phyloP scores from a whole-genome alignment of 1,140 invertebrate species.

The Sesamia nonagrioides region DNA sequence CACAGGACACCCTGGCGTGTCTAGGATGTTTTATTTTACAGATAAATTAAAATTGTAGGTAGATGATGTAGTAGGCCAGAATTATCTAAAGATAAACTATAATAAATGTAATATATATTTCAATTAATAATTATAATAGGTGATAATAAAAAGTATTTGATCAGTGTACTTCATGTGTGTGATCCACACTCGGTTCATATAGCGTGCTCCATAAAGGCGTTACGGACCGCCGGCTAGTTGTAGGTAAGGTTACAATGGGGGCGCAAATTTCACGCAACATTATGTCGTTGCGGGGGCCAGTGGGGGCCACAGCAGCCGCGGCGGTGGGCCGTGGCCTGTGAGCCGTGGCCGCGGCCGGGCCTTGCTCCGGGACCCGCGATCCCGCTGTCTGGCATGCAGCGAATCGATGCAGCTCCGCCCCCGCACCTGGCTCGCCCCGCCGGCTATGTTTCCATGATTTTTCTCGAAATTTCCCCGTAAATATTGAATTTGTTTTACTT shows the following conservation, averaged over 20 bases:
- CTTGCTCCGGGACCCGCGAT: constrained; percentile 54
- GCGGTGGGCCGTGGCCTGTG: constrained; percentile 44
- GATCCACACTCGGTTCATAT: constrained; percentile 63
- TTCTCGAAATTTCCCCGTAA: constrained; percentile 41
- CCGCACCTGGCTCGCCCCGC: constrained; percentile 59
- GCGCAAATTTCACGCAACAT: constrained; percentile 84
- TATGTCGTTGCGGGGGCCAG: constrained; percentile 63
- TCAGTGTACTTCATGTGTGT: background rate
- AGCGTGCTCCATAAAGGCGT: constrained; percentile 72
- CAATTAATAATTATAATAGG: background rate
- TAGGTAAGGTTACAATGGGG: constrained; percentile 76
- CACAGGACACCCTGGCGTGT: too few relatives aligned
- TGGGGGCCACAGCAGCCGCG: constrained; percentile 32
- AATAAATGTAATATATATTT: background rate
- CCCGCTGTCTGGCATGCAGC: constrained; percentile 67
- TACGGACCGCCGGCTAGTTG: constrained; percentile 69
- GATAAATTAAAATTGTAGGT: too few relatives aligned
- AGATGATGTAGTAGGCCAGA: background rate
- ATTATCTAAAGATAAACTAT: background rate
- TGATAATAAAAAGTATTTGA: constrained; percentile 12
- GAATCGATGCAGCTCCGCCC: constrained; percentile 81
- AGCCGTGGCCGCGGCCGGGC: constrained; percentile 46
- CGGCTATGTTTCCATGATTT: constrained; percentile 67
- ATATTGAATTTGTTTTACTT: constrained; percentile 9
- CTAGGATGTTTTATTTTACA: too few relatives aligned